Evolutionary conservation across 2,113 vertebrate species (phyloP).

Genomic region (Emydura subglobosa): DNA sequence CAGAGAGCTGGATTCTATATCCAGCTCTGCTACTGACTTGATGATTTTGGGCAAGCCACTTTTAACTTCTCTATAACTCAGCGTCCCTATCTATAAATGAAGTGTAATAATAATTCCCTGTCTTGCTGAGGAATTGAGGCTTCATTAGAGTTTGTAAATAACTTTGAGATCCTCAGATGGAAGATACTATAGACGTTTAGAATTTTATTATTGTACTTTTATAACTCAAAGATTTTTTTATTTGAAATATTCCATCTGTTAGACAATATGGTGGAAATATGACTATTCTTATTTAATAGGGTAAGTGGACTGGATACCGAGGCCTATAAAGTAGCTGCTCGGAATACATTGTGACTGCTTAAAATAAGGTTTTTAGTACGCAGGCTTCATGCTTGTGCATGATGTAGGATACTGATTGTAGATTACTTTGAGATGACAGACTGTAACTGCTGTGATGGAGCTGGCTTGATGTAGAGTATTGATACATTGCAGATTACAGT

Average conservation of each 20-base stretch:
- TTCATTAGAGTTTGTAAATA: conserved; percentile 28
- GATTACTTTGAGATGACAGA: conserved; percentile 71
- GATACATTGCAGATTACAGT: conserved; percentile 58
- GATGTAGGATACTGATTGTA: conserved; percentile 46
- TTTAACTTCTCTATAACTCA: neutral
- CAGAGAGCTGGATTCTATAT: neutral
- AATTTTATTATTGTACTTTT: neutral
- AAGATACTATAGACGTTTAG: neutral
- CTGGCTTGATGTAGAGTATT: conserved; percentile 65
- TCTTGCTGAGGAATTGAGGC: neutral
- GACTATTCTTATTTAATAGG: conserved; percentile 3
- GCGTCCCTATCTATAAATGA: neutral
- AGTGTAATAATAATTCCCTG: neutral
- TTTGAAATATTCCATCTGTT: neutral
- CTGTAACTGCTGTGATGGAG: conserved; percentile 53
- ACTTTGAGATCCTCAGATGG: neutral
- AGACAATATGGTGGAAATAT: neutral
- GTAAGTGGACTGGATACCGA: neutral
- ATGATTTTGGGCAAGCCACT: neutral
- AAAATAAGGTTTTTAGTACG: neutral
- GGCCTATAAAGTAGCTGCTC: neutral
- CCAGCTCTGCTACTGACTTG: neutral
- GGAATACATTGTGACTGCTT: neutral
- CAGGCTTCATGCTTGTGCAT: neutral
- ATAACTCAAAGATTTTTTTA: neutral